These are phyloP conservation scores for Cynoglossus semilaevis DNA, from an alignment of 2,113 vertebrate species.

Conservation along the genomic window DNA sequence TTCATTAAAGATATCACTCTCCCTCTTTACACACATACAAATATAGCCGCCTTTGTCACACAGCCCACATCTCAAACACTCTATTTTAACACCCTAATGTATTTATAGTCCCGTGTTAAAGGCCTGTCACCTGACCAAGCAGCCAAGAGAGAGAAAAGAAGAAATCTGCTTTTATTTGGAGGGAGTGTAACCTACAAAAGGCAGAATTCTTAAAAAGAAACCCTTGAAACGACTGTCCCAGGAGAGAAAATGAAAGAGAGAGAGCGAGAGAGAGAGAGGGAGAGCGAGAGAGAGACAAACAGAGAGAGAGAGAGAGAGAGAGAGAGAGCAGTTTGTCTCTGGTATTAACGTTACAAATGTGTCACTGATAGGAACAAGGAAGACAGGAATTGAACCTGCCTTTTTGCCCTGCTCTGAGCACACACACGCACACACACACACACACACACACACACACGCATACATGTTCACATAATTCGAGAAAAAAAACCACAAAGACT, in stretches of 20 bases:
- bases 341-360: constrained; percentile 41
- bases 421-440: constrained; percentile 14
- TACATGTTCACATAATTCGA: constrained; percentile 29
- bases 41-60: constrained; percentile 51
- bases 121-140: constrained; percentile 63
- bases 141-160: constrained; percentile 34
- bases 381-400: constrained; percentile 17
- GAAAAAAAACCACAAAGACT: constrained; percentile 29
- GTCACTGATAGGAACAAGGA: constrained; percentile 11
- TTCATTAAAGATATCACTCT: constrained; percentile 37
- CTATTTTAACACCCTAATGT: constrained; percentile 68
- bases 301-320: constrained; percentile 24
- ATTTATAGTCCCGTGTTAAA: constrained; percentile 68
- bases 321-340: constrained; percentile 14
- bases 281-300: constrained; percentile 19
- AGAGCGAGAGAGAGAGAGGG: constrained; percentile 26
- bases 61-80: constrained; percentile 54
- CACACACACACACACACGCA: constrained; percentile 20
- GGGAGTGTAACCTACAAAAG: constrained; percentile 39
- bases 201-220: constrained; percentile 37
- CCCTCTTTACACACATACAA: constrained; percentile 13
- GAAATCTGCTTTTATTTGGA: constrained; percentile 51
- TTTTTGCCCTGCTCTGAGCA: neutral
- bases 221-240: constrained; percentile 36
- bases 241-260: constrained; percentile 10